Conservation (phyloP, 2,113 vertebrate species). For the Struthio camelus region DNA sequence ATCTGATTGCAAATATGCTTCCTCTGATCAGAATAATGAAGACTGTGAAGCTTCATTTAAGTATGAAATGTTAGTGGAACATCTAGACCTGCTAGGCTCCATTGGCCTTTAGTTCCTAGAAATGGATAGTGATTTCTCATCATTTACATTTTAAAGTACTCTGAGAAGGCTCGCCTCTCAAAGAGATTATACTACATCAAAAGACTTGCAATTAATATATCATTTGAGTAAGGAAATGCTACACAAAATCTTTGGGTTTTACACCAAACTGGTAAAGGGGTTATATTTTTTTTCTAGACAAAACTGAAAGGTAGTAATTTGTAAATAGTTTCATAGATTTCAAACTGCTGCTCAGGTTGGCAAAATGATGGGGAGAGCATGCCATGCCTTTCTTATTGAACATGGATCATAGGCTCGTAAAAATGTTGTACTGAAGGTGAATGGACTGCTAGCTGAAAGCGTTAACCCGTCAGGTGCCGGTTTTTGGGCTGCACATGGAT, state of each 20-base stretch:
- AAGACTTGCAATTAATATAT: constrained; percentile 34
- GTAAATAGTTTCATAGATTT: neutral
- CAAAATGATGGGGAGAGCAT: neutral
- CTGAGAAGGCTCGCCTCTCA: neutral
- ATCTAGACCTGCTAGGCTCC: neutral
- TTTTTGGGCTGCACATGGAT: neutral
- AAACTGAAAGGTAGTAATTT: neutral
- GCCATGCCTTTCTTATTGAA: neutral
- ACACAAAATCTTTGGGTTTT: neutral
- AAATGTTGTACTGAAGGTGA: neutral
- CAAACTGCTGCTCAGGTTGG: neutral
- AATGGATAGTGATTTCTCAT: neutral
- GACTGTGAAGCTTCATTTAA: constrained; percentile 39
- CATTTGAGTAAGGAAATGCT: neutral
- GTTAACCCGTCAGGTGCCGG: neutral
- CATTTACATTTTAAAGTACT: constrained; percentile 47
- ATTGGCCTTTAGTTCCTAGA: neutral
- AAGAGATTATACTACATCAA: constrained; percentile 16
- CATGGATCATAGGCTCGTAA: neutral
- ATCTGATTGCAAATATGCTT: constrained; percentile 4
- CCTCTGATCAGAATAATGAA: constrained; percentile 18
- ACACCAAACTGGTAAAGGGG: neutral
- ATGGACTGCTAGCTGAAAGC: neutral
- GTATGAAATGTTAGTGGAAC: neutral
- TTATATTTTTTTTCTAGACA: neutral